These are phyloP conservation scores for Hyppa rectilinea DNA, from an alignment of 2,888 invertebrate species.

Conservation along the genomic window DNA sequence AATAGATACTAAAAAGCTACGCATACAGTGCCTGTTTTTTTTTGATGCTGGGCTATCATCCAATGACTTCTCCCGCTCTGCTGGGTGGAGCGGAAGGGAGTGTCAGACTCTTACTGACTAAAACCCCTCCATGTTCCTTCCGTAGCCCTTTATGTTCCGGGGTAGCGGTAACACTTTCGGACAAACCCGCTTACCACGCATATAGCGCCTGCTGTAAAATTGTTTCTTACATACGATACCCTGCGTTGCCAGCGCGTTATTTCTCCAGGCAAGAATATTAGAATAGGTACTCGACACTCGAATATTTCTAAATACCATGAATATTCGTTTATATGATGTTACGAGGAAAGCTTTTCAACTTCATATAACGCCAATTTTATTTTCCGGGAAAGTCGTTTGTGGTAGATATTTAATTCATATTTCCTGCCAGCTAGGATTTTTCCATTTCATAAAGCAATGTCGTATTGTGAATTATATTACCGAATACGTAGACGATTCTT, in stretches of 20 bases:
- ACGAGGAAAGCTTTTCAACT: background rate
- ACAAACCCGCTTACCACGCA: too few species aligned
- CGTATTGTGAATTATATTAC: background rate
- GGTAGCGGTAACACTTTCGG: too few species aligned
- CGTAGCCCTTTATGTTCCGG: too few species aligned
- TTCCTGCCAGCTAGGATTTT: background rate
- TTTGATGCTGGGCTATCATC: too few species aligned
- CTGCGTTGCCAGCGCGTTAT: background rate
- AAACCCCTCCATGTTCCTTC: too few species aligned
- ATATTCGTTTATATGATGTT: background rate
- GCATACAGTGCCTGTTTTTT: too few species aligned
- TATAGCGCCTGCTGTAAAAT: slow-evolving; percentile 29
- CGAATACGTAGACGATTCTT: background rate
- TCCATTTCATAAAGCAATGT: background rate
- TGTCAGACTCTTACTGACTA: too few species aligned
- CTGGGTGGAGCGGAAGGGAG: too few species aligned
- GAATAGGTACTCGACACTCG: background rate
- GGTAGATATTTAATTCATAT: too few species aligned
- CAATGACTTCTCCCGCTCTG: too few species aligned
- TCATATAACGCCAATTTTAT: background rate
- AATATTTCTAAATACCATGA: background rate
- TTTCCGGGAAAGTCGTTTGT: background rate
- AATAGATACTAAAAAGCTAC: background rate
- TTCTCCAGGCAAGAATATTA: background rate
- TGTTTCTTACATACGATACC: background rate